phyloP scores from a whole-genome alignment of 2,888 invertebrate species.

The Itoplectis maculator region DNA sequence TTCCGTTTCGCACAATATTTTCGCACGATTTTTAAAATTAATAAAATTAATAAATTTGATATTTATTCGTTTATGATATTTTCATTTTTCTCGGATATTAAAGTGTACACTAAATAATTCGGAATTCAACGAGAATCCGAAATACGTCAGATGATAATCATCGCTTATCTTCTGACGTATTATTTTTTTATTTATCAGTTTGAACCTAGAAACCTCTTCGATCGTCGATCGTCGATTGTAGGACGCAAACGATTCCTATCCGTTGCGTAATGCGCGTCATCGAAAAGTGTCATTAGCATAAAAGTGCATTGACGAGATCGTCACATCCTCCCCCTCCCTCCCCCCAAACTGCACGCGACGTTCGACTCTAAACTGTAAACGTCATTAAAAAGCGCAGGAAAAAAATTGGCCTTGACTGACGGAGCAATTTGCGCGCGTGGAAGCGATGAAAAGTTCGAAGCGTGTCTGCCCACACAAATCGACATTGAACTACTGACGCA shows the following conservation, averaged over 20 bases:
- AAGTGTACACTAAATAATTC: not conserved
- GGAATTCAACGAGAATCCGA: not conserved
- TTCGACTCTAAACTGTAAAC: not conserved
- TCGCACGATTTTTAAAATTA: too few species aligned
- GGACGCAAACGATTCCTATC: conserved; percentile 5
- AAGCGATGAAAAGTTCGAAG: conserved; percentile 18
- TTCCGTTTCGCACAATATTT: too few species aligned
- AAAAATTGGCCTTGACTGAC: not conserved
- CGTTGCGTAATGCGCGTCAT: not conserved
- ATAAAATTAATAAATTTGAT: too few species aligned
- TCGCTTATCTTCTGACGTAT: not conserved
- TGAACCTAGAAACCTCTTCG: not conserved
- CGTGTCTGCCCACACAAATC: conserved; percentile 32
- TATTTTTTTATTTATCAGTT: conserved; percentile 1
- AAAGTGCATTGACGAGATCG: not conserved
- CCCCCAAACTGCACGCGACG: not conserved
- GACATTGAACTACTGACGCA: conserved; percentile 46
- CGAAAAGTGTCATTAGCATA: conserved; percentile 3
- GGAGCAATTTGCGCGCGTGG: not conserved
- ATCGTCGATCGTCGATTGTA: not conserved
- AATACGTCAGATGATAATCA: not conserved
- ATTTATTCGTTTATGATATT: too few species aligned
- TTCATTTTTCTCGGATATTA: too few species aligned
- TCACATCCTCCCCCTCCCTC: not conserved
- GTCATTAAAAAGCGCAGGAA: conserved; percentile 1